phyloP scores from a whole-genome alignment of 2,113 vertebrate genomes.

The Proterorhinus semilunaris region DNA sequence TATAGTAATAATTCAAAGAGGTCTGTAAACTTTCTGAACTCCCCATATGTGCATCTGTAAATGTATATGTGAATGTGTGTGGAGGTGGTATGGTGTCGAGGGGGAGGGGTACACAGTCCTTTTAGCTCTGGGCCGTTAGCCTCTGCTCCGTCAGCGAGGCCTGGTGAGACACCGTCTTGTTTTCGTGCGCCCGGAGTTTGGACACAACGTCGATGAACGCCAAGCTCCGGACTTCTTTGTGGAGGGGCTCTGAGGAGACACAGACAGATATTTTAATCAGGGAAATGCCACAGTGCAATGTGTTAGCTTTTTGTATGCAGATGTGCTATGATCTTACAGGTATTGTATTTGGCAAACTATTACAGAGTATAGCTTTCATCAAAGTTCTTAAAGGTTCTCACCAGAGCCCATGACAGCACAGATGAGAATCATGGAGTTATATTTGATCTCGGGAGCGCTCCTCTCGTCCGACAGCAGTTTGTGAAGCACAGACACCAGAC shows the following conservation, averaged over 20 bases:
- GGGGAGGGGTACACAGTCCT: constrained; percentile 69
- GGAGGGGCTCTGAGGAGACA: constrained; percentile 71
- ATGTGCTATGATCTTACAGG: too few species aligned
- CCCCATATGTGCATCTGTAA: background rate
- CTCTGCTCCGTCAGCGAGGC: constrained; percentile 97
- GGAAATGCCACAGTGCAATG: background rate
- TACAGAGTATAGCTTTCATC: background rate
- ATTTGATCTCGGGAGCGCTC: constrained; percentile 97
- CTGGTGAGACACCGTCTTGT: constrained; percentile 97
- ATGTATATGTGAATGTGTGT: constrained; percentile 16
- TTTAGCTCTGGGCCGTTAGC: constrained; percentile 92
- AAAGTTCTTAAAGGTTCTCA: constrained; percentile 56
- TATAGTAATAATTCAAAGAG: too few species aligned
- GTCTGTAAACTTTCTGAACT: too few species aligned
- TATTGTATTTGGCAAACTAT: too few species aligned
- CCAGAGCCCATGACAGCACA: constrained; percentile 95
- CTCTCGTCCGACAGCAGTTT: constrained; percentile 91
- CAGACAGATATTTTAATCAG: too few species aligned
- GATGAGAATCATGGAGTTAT: constrained; percentile 98
- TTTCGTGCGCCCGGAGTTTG: constrained; percentile 93
- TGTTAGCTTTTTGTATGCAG: too few species aligned
- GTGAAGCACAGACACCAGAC: constrained; percentile 91
- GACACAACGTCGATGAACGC: constrained; percentile 92
- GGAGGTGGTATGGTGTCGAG: constrained; percentile 19
- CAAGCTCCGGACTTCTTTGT: constrained; percentile 92